Evolutionary conservation across 2,888 invertebrate genomes (phyloP).

Genomic region (Pyralis farinalis): DNA sequence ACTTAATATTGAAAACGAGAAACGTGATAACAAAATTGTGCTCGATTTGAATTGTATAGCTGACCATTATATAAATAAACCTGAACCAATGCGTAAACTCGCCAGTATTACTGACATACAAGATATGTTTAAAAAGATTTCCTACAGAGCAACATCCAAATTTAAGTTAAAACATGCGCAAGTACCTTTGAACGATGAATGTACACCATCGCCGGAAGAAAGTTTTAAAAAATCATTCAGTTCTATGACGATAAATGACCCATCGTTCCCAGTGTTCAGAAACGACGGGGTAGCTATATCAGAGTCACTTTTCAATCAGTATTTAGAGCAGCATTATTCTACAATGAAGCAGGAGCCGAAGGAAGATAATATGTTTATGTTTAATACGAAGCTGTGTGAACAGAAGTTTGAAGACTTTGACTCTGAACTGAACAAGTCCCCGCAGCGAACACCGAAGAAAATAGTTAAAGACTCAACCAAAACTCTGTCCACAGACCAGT

Average conservation of each 20-base stretch:
- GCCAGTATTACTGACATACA: constrained; percentile 84
- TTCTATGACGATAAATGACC: constrained; percentile 89
- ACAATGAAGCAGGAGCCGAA: constrained; percentile 72
- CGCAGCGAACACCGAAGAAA: constrained; percentile 68
- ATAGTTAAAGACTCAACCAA: constrained; percentile 53
- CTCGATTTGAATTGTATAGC: constrained; percentile 66
- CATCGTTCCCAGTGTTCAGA: constrained; percentile 88
- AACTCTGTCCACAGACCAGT: constrained; percentile 52
- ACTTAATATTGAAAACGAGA: constrained; percentile 50
- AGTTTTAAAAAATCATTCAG: constrained; percentile 56
- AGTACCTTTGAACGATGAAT: constrained; percentile 40
- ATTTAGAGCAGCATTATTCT: constrained; percentile 84
- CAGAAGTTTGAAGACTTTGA: constrained; percentile 74
- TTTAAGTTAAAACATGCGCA: constrained; percentile 64
- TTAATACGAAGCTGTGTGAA: constrained; percentile 57
- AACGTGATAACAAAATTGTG: constrained; percentile 55
- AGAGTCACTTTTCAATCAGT: constrained; percentile 85
- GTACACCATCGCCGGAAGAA: constrained; percentile 46
- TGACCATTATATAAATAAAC: constrained; percentile 73
- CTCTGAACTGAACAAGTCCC: constrained; percentile 61
- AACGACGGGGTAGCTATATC: constrained; percentile 87
- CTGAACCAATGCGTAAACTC: constrained; percentile 63
- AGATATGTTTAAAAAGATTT: constrained; percentile 79
- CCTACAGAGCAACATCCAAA: constrained; percentile 80
- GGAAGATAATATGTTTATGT: constrained; percentile 66